A percentile compares a stretch with the other conserved stretches of the same genome.
These are phyloP conservation scores for Peromyscus eremicus DNA, from an alignment of 2,797 vertebrate species.

Conservation along the genomic window DNA sequence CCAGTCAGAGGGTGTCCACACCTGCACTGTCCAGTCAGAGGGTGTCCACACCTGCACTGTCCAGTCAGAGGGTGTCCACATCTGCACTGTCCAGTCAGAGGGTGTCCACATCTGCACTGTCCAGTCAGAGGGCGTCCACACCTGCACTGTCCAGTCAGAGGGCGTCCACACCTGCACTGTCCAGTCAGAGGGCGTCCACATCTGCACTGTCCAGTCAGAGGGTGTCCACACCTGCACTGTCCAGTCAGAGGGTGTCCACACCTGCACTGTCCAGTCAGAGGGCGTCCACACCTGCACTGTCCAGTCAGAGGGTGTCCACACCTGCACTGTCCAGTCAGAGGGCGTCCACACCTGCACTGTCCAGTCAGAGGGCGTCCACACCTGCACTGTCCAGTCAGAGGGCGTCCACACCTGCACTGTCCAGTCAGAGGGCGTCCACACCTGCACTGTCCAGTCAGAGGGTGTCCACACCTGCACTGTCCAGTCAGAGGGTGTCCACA, in stretches of 20 bases:
- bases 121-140: background rate
- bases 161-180: background rate
- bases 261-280: background rate
- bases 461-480: background rate
- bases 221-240: background rate
- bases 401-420: background rate
- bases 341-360: background rate
- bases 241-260: background rate
- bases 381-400: background rate
- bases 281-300: background rate
- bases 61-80: background rate
- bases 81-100: background rate
- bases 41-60: background rate
- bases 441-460: background rate
- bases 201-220: background rate
- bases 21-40: background rate
- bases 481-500: background rate
- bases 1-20: too few species aligned
- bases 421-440: background rate
- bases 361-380: too few species aligned
- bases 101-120: background rate
- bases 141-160: background rate
- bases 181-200: too few species aligned
- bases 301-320: background rate
- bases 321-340: background rate